Conservation (phyloP, 2,888 invertebrate species). For the Tachina fera region DNA sequence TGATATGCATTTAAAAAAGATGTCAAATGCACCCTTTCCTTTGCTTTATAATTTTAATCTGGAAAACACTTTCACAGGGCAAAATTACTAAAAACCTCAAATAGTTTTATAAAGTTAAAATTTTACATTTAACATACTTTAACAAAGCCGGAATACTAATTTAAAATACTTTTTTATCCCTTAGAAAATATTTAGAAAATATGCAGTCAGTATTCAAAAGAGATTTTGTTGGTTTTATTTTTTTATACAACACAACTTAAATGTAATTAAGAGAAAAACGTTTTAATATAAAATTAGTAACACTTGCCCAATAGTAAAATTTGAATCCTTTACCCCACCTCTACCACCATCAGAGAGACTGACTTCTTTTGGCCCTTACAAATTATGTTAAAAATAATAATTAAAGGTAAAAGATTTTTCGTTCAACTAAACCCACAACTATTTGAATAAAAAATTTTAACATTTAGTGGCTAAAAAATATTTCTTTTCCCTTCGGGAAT, state of each 20-base stretch:
- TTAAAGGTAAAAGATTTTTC: background rate
- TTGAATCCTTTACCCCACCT: no score
- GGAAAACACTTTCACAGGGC: no score
- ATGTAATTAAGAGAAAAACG: conserved; percentile 23
- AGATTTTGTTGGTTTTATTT: background rate
- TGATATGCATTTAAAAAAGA: background rate
- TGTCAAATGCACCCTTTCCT: no score
- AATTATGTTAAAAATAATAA: background rate
- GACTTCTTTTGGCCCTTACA: background rate
- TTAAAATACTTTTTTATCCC: background rate
- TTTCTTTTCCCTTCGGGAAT: background rate
- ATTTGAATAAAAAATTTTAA: background rate
- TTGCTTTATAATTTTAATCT: no score
- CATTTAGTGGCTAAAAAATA: conserved; percentile 22
- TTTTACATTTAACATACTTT: background rate
- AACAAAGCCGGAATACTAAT: background rate
- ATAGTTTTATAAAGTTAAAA: background rate
- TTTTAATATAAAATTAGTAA: background rate
- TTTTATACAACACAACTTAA: background rate
- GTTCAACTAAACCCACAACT: background rate
- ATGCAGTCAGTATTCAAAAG: background rate
- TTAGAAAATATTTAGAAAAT: background rate
- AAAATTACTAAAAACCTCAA: background rate
- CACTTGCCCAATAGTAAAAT: background rate
- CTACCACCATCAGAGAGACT: no score